These are phyloP conservation scores for Sinocyclocheilus maitianheensis DNA, from an alignment of 2,113 vertebrate genomes.

Conservation along the genomic window DNA sequence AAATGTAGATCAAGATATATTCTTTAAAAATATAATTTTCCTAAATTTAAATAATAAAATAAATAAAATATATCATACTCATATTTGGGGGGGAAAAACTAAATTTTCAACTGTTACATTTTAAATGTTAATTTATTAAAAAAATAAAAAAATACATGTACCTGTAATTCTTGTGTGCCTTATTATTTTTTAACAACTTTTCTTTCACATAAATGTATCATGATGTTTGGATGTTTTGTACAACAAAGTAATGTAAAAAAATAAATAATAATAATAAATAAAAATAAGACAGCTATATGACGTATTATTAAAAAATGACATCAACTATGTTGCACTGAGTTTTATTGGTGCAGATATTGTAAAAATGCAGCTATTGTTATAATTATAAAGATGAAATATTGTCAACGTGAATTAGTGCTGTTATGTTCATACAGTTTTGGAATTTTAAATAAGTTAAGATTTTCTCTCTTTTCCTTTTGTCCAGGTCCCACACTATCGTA, in stretches of 20 bases:
- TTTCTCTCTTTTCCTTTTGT: background rate
- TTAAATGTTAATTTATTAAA: background rate
- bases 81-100: no score
- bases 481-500: conserved; percentile 4
- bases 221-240: background rate
- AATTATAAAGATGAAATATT: background rate
- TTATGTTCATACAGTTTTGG: background rate
- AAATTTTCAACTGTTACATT: background rate
- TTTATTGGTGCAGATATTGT: background rate
- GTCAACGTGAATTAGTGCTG: background rate
- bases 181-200: background rate
- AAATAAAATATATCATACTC: no score
- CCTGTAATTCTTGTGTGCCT: background rate
- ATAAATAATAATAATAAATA: no score
- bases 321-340: background rate
- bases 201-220: background rate
- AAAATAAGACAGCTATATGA: no score
- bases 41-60: no score
- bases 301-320: background rate
- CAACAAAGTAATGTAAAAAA: no score
- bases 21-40: no score
- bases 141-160: background rate
- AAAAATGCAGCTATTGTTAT: background rate
- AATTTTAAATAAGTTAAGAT: background rate
- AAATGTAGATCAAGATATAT: no score